These are phyloP conservation scores for Thaleichthys pacificus DNA, from an alignment of 2,797 vertebrate species.

Conservation along the genomic window DNA sequence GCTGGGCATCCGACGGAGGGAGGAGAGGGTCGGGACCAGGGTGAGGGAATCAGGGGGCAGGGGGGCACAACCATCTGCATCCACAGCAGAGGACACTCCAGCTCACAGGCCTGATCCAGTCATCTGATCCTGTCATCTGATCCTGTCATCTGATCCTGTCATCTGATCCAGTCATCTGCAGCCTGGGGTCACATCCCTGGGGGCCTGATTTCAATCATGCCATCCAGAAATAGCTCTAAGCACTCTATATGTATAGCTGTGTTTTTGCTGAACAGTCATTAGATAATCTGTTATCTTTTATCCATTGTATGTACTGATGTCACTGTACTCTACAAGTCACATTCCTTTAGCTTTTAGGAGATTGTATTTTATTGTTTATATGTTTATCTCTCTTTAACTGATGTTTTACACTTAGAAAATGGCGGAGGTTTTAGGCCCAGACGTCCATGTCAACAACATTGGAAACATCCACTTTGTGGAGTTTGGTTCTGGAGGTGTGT, in stretches of 20 bases:
- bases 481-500: slow-evolving; percentile 80
- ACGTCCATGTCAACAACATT: slow-evolving; percentile 72
- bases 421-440: slow-evolving; percentile 81
- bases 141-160: neutral
- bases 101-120: neutral
- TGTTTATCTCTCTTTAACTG: neutral
- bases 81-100: neutral
- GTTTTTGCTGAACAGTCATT: too few relatives aligned
- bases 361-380: neutral
- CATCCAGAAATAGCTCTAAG: too few relatives aligned
- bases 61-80: slow-evolving; percentile 26
- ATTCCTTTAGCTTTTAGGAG: too few relatives aligned
- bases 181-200: too few relatives aligned
- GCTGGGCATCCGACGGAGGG: slow-evolving; percentile 67
- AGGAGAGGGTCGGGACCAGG: slow-evolving; percentile 45
- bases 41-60: slow-evolving; percentile 6
- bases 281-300: too few relatives aligned
- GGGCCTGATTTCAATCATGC: too few relatives aligned
- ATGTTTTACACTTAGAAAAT: slow-evolving; percentile 70
- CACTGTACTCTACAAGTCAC: too few relatives aligned
- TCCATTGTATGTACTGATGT: too few relatives aligned
- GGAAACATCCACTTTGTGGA: slow-evolving; percentile 80
- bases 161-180: too few relatives aligned
- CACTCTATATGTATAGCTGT: too few relatives aligned
- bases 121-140: neutral